These are phyloP conservation scores for Triplophysa dalaica DNA, from an alignment of 2,113 vertebrate species.

Conservation along the genomic window DNA sequence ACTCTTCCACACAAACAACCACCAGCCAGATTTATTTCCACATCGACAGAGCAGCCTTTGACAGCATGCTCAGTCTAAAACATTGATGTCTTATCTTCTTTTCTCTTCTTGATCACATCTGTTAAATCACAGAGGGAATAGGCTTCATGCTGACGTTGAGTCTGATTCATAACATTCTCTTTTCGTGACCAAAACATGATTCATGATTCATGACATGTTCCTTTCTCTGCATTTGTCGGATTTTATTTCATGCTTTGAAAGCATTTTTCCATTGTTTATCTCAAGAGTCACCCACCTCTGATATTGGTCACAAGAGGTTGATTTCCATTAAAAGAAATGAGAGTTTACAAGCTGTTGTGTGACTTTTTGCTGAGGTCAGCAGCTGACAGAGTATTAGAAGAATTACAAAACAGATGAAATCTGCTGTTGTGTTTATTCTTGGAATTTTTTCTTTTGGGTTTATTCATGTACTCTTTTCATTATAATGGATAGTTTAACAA, in stretches of 20 bases:
- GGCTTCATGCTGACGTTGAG: neutral
- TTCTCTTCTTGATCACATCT: neutral
- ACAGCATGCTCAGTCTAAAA: conserved; percentile 2
- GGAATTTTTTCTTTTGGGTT: neutral
- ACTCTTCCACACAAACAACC: neutral
- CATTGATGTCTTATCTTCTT: neutral
- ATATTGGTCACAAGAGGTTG: conserved; percentile 10
- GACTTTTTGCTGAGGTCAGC: conserved; percentile 13
- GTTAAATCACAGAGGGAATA: neutral
- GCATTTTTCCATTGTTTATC: neutral
- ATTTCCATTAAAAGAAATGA: neutral
- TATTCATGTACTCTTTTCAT: no score
- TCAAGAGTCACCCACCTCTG: neutral
- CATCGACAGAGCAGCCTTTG: neutral
- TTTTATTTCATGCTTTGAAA: neutral
- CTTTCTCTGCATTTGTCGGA: neutral
- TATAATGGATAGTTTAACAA: no score
- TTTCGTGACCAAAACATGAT: conserved; percentile 7
- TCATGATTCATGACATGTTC: conserved; percentile 3
- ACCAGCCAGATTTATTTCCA: neutral
- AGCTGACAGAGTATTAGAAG: neutral
- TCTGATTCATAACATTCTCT: conserved; percentile 4
- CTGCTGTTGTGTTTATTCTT: neutral
- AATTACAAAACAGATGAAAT: neutral
- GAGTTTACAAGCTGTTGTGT: neutral